Base-by-base conservation (phyloP, 2,888 invertebrate species). In the Ischnura elegans region DNA sequence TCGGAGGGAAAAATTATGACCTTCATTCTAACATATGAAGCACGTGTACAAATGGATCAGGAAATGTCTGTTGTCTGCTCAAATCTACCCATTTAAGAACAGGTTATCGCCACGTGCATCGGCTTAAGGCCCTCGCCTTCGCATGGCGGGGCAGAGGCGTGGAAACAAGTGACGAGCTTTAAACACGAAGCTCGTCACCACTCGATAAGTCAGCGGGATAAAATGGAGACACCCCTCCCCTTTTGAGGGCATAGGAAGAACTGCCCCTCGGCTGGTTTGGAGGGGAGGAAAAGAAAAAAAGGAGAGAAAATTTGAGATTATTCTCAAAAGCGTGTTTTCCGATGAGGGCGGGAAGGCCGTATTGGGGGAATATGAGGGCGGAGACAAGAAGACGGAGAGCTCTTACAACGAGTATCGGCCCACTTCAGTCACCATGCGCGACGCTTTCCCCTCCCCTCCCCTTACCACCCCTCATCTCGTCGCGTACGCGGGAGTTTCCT, bases 361-460 rank as follows among this genome's bases (percentile, higher is more conserved):
- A 90, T 51, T 55, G 61, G 25, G 43, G 61, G 19, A 42, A 36
- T 21, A 16, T 51, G 47, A 47, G 55, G 87, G 55, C 21, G 66
- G 16, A 3, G 25, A 61, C 10, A 42, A 51, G 61, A 13, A 42
- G 90, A 90, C 21, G 36, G 90, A 90, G 51, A 90, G 55, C 10
- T 42, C 36, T 10, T 21, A 51, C 36, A 51, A n/a, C 10, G 36
- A n/a, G 43, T 61, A 61, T 42, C 42, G 90, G 42, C 43, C 90
- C 61, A 90, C 90, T 90, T 90, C 66, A 61, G 42, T 45, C 90
- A 61, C 90, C 90, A 47, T 51, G 85, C 86, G 45, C 45, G 25
- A 43, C 45, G 43, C 45, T 46, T 16, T 45, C 86, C 85, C 29
- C 43, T 43, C 4, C 85, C 85, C 86, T 25, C 45, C 86, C 25